These are phyloP conservation scores for Aphidius ervi DNA, from an alignment of 1,140 invertebrate genomes.

Conservation along the genomic window DNA sequence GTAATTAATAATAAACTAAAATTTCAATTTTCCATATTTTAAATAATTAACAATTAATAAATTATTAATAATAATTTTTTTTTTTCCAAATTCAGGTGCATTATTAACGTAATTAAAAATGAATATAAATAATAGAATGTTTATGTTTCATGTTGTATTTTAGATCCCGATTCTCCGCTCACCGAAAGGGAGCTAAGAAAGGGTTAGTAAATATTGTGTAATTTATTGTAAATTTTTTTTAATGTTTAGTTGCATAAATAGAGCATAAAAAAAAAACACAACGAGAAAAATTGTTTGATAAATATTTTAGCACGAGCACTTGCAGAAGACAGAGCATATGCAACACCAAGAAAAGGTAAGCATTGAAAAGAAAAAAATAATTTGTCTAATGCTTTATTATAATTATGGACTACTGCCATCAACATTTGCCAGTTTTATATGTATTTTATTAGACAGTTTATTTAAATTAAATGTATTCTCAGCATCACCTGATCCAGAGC, in stretches of 20 bases:
- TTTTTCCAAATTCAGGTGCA: too few species aligned
- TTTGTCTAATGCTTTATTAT: neutral
- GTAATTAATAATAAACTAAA: neutral
- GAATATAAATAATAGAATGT: conserved; percentile 16
- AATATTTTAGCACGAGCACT: conserved; percentile 44
- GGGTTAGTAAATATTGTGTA: conserved; percentile 38
- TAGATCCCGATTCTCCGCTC: conserved; percentile 40
- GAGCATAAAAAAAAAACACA: neutral
- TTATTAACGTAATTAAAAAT: too few species aligned
- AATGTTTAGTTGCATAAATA: conserved; percentile 17
- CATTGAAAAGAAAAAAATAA: too few species aligned
- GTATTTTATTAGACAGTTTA: too few species aligned
- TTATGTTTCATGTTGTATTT: conserved; percentile 37
- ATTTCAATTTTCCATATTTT: neutral
- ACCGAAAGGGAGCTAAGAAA: conserved; percentile 47
- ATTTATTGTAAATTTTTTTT: neutral
- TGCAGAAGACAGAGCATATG: conserved; percentile 29
- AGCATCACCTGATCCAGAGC: conserved; percentile 24
- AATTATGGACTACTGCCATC: neutral
- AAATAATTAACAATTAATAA: too few species aligned
- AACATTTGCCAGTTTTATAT: too few species aligned
- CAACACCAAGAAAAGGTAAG: conserved; percentile 33
- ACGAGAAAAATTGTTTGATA: conserved; percentile 2
- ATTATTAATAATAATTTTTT: too few species aligned
- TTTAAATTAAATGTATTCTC: neutral